Conservation (phyloP, 2,888 invertebrate genomes). For the Parnassius glacialis region DNA sequence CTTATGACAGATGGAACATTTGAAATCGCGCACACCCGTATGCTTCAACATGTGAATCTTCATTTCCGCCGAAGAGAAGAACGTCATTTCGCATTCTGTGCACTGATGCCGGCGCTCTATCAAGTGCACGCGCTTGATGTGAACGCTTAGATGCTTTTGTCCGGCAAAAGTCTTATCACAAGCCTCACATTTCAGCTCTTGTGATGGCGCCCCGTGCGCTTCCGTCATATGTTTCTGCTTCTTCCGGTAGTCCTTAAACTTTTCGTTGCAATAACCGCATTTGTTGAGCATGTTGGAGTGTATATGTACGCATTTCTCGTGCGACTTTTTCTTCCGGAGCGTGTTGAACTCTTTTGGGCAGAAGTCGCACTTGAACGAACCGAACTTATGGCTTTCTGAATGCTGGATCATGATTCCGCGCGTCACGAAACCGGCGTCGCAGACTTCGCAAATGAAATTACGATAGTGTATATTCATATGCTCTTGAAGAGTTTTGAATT, state of each 20-base stretch:
- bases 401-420: constrained; percentile 52
- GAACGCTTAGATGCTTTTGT: constrained; percentile 46
- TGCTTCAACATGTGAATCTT: constrained; percentile 59
- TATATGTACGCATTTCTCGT: constrained; percentile 64
- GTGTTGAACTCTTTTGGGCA: constrained; percentile 75
- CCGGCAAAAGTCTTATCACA: constrained; percentile 51
- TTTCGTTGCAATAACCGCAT: constrained; percentile 56
- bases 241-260: constrained; percentile 49
- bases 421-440: constrained; percentile 58
- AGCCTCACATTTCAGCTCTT: constrained; percentile 47
- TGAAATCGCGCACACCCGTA: constrained; percentile 50
- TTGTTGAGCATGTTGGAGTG: constrained; percentile 46
- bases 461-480: constrained; percentile 64
- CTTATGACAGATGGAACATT: constrained; percentile 58
- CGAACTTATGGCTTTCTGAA: constrained; percentile 50
- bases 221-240: constrained; percentile 50
- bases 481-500: constrained; percentile 49
- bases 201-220: constrained; percentile 46
- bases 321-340: constrained; percentile 61
- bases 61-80: constrained; percentile 50
- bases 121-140: constrained; percentile 55
- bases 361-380: constrained; percentile 51
- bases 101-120: constrained; percentile 46
- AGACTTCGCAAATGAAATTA: constrained; percentile 57
- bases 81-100: constrained; percentile 45